Percentiles rank a stretch among this genome's conserved stretches.
These are phyloP conservation scores for Dasyornis broadbenti DNA, from an alignment of 2,113 vertebrate genomes.

Conservation along the genomic window DNA sequence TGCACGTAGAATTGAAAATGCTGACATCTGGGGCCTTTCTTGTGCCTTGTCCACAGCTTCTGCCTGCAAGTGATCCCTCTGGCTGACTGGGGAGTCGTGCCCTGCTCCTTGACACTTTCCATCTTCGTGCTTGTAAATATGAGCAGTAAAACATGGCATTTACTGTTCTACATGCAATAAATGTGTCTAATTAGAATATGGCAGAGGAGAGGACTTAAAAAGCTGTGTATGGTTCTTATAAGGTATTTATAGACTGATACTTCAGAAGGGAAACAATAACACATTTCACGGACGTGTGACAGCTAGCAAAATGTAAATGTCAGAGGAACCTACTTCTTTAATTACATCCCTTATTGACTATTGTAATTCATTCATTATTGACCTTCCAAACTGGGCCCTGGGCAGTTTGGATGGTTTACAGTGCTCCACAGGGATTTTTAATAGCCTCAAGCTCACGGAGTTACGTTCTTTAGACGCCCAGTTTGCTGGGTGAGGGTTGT, in stretches of 20 bases:
- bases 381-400: neutral
- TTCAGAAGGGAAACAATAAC: neutral
- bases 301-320: constrained; percentile 24
- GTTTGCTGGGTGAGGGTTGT: neutral
- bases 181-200: neutral
- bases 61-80: neutral
- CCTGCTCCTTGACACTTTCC: neutral
- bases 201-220: neutral
- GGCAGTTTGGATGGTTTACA: neutral
- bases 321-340: constrained; percentile 11
- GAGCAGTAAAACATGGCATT: neutral
- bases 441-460: neutral
- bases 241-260: neutral
- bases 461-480: neutral
- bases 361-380: constrained; percentile 37
- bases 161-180: neutral
- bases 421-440: neutral
- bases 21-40: neutral
- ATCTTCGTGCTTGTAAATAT: neutral
- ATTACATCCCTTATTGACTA: neutral
- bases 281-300: neutral
- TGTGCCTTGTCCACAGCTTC: neutral
- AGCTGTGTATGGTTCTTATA: neutral
- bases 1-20: neutral
- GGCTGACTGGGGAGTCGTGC: neutral